Percentiles rank a stretch among this genome's conserved stretches.
Evolutionary conservation across 2,113 vertebrate genomes (phyloP).

Genomic region (Rhagologus leucostigma): DNA sequence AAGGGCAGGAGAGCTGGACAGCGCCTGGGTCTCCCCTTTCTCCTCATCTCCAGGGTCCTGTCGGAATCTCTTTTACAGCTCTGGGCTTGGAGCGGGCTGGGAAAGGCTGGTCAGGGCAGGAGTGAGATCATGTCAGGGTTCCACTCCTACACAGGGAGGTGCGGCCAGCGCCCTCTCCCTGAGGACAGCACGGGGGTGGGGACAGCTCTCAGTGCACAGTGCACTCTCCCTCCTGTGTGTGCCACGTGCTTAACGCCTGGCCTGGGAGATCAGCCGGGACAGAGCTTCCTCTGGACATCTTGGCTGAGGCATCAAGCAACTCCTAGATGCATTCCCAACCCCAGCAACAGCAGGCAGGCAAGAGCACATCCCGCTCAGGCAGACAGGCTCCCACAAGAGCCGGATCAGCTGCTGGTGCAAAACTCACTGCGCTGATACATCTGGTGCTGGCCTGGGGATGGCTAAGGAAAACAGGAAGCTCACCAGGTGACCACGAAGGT

Average conservation of each 20-base stretch:
- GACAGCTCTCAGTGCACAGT: rapidly evolving
- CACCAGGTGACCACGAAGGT: not conserved
- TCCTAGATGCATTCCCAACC: not conserved
- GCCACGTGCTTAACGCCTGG: not conserved
- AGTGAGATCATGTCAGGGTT: not conserved
- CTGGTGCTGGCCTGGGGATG: not conserved
- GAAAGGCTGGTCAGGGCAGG: not conserved
- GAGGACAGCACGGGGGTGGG: rapidly evolving
- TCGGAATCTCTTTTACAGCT: not conserved
- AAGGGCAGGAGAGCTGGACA: not conserved
- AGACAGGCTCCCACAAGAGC: not conserved
- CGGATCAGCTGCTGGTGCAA: not conserved
- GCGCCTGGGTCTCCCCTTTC: rapidly evolving
- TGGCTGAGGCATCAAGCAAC: not conserved
- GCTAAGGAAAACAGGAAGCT: not conserved
- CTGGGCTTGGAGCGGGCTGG: not conserved
- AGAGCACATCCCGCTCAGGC: not conserved
- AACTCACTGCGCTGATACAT: not conserved
- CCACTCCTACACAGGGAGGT: rapidly evolving
- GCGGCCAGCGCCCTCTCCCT: not conserved
- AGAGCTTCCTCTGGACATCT: not conserved
- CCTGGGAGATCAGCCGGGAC: not conserved
- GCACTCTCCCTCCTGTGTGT: not conserved
- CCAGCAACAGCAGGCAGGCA: not conserved
- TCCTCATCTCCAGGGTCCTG: not conserved